Evolutionary conservation across 1,140 invertebrate genomes (phyloP).

Genomic region (Venturia canescens): DNA sequence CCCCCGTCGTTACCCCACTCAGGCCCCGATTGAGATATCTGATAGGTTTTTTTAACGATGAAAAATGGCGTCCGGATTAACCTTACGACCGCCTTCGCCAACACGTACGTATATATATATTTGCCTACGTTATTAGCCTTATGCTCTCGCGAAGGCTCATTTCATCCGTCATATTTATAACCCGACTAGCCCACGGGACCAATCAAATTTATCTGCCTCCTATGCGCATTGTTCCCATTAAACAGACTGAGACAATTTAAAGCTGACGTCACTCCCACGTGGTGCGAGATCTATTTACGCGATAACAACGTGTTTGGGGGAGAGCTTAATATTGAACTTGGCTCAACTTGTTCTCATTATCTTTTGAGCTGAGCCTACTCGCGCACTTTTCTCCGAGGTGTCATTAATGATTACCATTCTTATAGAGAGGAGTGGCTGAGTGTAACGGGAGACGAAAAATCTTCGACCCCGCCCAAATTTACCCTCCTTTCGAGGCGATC

Average conservation of each 20-base stretch:
- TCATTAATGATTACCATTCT: slow-evolving; percentile 14
- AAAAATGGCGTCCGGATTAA: slow-evolving; percentile 48
- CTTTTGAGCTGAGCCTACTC: neutral
- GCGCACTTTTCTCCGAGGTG: neutral
- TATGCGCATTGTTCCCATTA: neutral
- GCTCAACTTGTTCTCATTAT: slow-evolving; percentile 22
- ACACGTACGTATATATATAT: too few species aligned
- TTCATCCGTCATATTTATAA: slow-evolving; percentile 37
- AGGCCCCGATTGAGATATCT: slow-evolving; percentile 56
- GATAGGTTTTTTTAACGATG: slow-evolving; percentile 57
- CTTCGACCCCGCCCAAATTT: slow-evolving; percentile 15
- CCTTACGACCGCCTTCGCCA: too few species aligned
- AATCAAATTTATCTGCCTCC: slow-evolving; percentile 21
- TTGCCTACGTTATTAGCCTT: neutral
- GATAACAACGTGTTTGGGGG: neutral
- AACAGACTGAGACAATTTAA: slow-evolving; percentile 25
- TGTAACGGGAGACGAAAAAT: neutral
- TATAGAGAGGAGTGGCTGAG: neutral
- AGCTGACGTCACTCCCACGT: slow-evolving; percentile 5
- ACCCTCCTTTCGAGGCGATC: neutral
- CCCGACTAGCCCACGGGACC: slow-evolving; percentile 15
- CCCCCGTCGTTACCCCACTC: neutral
- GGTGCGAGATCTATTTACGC: neutral
- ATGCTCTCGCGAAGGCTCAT: neutral
- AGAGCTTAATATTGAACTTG: neutral